These are phyloP conservation scores for Rhagologus leucostigma DNA, from an alignment of 2,113 vertebrate genomes.

Conservation along the genomic window DNA sequence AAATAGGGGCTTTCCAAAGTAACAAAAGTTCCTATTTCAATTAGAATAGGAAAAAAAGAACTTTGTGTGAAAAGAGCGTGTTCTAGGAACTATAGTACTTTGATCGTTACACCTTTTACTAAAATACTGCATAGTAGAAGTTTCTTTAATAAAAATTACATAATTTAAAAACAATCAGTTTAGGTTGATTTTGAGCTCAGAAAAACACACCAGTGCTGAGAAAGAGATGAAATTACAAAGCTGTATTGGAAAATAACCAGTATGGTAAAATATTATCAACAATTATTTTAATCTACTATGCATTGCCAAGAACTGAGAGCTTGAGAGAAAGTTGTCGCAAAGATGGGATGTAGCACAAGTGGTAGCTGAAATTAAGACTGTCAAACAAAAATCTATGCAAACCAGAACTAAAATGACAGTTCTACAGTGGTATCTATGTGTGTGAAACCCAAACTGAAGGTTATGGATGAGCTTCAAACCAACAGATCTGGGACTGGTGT, in stretches of 20 bases:
- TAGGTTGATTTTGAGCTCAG: background rate
- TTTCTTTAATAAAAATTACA: background rate
- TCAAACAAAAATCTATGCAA: background rate
- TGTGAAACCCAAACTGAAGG: constrained; percentile 22
- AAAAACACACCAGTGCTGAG: background rate
- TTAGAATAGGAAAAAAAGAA: background rate
- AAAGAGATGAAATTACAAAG: background rate
- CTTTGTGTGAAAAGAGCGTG: background rate
- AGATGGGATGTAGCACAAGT: background rate
- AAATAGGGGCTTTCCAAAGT: background rate
- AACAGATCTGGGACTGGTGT: background rate
- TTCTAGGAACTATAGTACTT: background rate
- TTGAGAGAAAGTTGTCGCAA: background rate
- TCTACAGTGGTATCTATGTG: background rate
- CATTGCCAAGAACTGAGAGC: background rate
- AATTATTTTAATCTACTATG: background rate
- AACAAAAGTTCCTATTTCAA: background rate
- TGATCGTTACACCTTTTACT: background rate
- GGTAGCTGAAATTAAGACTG: constrained; percentile 2
- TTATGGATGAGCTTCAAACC: constrained; percentile 31
- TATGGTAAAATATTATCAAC: constrained; percentile 5
- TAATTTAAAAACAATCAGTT: background rate
- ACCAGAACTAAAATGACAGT: constrained; percentile 35
- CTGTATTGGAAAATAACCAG: background rate
- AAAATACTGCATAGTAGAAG: background rate